Base-by-base conservation (phyloP, 2,888 invertebrate species). In the Zootermopsis nevadensis region DNA sequence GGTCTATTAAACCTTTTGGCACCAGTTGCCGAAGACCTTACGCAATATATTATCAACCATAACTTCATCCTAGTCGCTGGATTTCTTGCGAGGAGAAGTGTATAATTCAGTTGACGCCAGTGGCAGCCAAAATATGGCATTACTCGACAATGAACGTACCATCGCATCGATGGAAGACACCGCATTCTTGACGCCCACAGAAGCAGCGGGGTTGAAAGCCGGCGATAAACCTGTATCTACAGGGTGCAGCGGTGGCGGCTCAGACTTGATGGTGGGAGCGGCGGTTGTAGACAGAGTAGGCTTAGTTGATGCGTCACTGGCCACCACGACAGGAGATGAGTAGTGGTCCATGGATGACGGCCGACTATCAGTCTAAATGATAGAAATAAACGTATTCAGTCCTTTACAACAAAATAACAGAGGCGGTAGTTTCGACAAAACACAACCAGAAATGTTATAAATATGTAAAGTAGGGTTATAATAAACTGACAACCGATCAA, bases 341-440 rank as follows among this genome's bases (percentile, higher is more conserved):
- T 83, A 82, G 53, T 83, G 83, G 48, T 84, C 84, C 83, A 83
- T 82, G 19, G 84, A 81, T 30, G 82, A 30, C 22, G 84, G 84
- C 24, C 84, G 82, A 48, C 82, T 82, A 35, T 84, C 84, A 15
- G 82, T 79, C 84, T 84, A 60, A 77, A 38, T 6, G 7, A 79
- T 19, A 38, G n/a, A 74, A 74, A 60, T 48, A 19, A 19, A 15
- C 15, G 4, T 10, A 38, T 38, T 48, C 12, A 48, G 48, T 19
- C 19, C 48, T 48, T 19, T 3, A 19, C 19, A 15, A 19, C 19
- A 15, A 19, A 19, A 48, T 15, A 19, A 48, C 19, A 12, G 3
- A 7, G 10, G 10, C 38, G 38, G 10, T 38, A 10, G 38, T 38
- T n/a, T n/a, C n/a, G n/a, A n/a, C n/a, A n/a, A n/a, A n/a, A n/a